Evolutionary conservation across 2,888 invertebrate genomes (phyloP).

Genomic region (Trypoxylon attenuatum): DNA sequence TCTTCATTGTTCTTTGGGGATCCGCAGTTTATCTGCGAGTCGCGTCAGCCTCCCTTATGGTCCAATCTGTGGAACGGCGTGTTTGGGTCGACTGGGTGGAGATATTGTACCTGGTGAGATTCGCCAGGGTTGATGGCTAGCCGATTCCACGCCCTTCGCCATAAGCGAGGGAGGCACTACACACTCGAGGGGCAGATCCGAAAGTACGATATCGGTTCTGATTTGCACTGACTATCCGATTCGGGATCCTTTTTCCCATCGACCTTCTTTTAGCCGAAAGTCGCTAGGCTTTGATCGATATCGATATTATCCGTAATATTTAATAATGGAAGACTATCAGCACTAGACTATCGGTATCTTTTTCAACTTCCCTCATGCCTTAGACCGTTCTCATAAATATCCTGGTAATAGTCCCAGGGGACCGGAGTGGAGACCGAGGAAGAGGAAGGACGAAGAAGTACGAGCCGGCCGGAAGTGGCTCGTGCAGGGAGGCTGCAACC

Average conservation of each 20-base stretch:
- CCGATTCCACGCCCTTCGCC: conserved; percentile 33
- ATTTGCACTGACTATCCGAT: conserved; percentile 20
- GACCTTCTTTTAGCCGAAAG: no score
- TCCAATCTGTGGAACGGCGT: conserved; percentile 39
- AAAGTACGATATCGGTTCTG: conserved; percentile 21
- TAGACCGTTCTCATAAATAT: conserved; percentile 2
- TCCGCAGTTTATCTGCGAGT: no score
- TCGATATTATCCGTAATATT: no score
- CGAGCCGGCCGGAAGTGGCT: conserved; percentile 70
- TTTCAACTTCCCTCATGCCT: background rate
- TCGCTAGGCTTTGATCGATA: no score
- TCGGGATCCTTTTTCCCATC: background rate
- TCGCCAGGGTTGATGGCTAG: conserved; percentile 30
- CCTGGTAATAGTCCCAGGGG: conserved; percentile 2
- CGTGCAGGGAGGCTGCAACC: conserved; percentile 70
- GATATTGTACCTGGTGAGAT: conserved; percentile 27
- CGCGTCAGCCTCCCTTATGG: conserved; percentile 32
- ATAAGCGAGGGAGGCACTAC: conserved; percentile 3
- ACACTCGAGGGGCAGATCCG: conserved; percentile 29
- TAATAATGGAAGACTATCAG: no score
- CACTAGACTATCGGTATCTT: background rate
- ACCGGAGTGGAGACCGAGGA: conserved; percentile 5
- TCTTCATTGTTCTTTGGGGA: background rate
- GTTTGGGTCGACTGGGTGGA: conserved; percentile 15
- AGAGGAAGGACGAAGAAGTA: conserved; percentile 28